These are phyloP conservation scores for Rhinella marina DNA, from an alignment of 2,797 vertebrate species.

Conservation along the genomic window DNA sequence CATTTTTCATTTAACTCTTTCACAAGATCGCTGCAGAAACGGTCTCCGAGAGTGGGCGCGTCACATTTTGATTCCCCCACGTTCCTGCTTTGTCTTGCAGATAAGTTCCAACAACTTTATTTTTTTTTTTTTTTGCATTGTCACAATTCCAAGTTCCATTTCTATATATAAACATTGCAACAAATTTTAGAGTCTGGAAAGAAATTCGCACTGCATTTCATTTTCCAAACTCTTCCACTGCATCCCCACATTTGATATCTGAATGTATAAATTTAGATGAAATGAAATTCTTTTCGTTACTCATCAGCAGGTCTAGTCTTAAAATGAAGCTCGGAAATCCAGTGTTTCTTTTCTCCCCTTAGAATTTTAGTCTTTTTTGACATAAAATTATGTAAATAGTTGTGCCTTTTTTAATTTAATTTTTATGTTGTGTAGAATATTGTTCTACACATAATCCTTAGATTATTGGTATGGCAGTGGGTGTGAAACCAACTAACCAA, in stretches of 20 bases:
- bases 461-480: too few species aligned
- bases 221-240: slow-evolving; percentile 68
- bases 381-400: background rate
- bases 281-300: slow-evolving; percentile 68
- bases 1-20: slow-evolving; percentile 67
- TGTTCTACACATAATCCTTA: too few species aligned
- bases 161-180: slow-evolving; percentile 78
- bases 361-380: slow-evolving; percentile 13
- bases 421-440: background rate
- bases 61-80: background rate
- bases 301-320: slow-evolving; percentile 69
- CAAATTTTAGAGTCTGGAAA: slow-evolving; percentile 69
- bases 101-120: slow-evolving; percentile 59
- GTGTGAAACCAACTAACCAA: too few species aligned
- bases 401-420: background rate
- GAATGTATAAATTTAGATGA: slow-evolving; percentile 70
- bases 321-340: background rate
- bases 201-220: slow-evolving; percentile 67
- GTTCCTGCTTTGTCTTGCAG: slow-evolving; percentile 16
- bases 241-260: slow-evolving; percentile 70
- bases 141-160: slow-evolving; percentile 70
- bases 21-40: background rate
- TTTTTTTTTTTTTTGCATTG: slow-evolving; percentile 66
- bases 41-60: background rate
- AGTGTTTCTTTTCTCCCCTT: background rate